A percentile compares a stretch with the other conserved stretches of the same genome.
Evolutionary conservation across 2,888 invertebrate species (phyloP).

Genomic region (Fissipunctia ypsillon): DNA sequence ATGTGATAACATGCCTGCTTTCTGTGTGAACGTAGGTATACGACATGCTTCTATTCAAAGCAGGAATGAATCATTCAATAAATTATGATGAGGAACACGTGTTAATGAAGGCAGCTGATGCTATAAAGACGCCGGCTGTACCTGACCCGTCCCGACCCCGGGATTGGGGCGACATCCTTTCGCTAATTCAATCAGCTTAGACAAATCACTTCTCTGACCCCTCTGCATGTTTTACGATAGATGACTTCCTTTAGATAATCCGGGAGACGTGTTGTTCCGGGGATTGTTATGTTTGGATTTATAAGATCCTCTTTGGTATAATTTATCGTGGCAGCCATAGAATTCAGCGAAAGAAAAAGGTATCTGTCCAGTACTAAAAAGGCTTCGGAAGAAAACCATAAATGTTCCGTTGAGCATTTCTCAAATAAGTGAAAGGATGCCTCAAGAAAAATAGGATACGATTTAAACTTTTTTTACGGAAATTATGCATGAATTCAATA

Average conservation of each 20-base stretch:
- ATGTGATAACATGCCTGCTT: slow-evolving; percentile 10
- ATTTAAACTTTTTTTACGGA: not conserved
- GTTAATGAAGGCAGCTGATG: slow-evolving; percentile 80
- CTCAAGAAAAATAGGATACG: not conserved
- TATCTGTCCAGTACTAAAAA: slow-evolving; percentile 4
- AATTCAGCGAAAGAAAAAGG: not conserved
- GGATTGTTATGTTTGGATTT: slow-evolving; percentile 9
- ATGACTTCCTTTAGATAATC: slow-evolving; percentile 68
- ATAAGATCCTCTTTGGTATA: slow-evolving; percentile 1
- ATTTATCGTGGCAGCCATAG: not conserved
- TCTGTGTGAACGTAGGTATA: slow-evolving; percentile 26
- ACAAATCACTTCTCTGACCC: slow-evolving; percentile 72
- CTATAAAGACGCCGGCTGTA: slow-evolving; percentile 77
- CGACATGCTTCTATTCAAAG: slow-evolving; percentile 41
- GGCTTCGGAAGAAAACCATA: not conserved
- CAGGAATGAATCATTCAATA: slow-evolving; percentile 72
- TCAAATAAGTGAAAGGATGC: not conserved
- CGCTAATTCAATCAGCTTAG: slow-evolving; percentile 84
- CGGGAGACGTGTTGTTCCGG: slow-evolving; percentile 24
- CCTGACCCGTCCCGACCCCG: slow-evolving; percentile 75
- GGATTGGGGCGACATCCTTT: slow-evolving; percentile 75
- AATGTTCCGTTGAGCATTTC: not conserved
- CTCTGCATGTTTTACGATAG: slow-evolving; percentile 60
- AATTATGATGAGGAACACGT: slow-evolving; percentile 71
- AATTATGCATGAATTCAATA: not conserved